Base-by-base conservation (phyloP, 2,888 invertebrate species). In the Argynnis bischoffii region DNA sequence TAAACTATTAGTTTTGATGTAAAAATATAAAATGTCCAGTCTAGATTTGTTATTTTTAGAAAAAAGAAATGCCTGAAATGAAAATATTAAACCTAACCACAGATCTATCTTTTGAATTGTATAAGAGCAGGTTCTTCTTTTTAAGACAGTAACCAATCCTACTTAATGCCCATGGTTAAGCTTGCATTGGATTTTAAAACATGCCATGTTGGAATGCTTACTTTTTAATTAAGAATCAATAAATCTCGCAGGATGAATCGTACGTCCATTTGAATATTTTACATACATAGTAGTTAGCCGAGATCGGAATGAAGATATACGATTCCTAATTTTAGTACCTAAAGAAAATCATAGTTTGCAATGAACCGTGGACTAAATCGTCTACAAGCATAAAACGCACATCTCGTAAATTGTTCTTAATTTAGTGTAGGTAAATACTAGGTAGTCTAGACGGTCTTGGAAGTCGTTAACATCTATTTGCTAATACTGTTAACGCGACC, bases 361-460 rank as follows among this genome's bases (percentile, higher is more conserved):
- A 80, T 79, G 81, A 84, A 82, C 87, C 85, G 79, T 87, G 86
- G 86, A 84, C 86, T 84, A 83, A 89, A 89, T 88, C 86, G 84
- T 85, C 85, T 85, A 81, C 81, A 81, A 86, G 87, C 87, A 88
- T 83, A 86, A 88, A 88, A 85, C 81, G 80, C 82, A 80, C 84
- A 85, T 85, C 83, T 84, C 83, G 83, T 86, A 86, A 88, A 88
- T 89, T 88, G 87, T 84, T 86, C 84, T 86, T 83, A 85, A 89
- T 88, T 88, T 85, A 71, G 65, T 63, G 64, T 72, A 72, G 65
- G 69, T 69, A 69, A 69, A 67, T 66, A 66, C 57, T 66, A 70
- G 65, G 60, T 66, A 63, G 69, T 72, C 72, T 74, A 69, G 72
- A 67, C 69, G 51, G 50, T 63, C 64, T 50, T 57, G 64, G 55